These are phyloP conservation scores for Rutpela maculata DNA, from an alignment of 2,888 invertebrate species.

Conservation along the genomic window DNA sequence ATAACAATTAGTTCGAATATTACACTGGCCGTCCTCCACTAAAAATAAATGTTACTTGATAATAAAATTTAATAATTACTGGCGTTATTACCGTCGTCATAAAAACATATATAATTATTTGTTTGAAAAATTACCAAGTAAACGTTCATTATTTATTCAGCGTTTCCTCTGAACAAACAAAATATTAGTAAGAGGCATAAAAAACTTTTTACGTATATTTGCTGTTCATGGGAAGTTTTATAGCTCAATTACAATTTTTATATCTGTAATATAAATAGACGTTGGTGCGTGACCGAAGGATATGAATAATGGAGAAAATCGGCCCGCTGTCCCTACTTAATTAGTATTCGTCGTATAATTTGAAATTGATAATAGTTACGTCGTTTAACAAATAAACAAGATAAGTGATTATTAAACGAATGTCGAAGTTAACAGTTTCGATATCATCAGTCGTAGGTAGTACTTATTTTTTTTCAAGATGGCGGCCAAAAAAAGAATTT, in stretches of 20 bases:
- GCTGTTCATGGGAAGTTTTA: not conserved
- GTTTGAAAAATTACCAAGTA: conserved; percentile 1
- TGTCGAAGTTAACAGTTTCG: too few species aligned
- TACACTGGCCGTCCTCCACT: not conserved
- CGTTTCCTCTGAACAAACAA: not conserved
- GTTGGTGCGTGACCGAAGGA: not conserved
- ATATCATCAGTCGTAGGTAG: too few species aligned
- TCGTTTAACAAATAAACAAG: too few species aligned
- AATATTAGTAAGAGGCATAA: not conserved
- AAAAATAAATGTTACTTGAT: not conserved
- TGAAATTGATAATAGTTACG: not conserved
- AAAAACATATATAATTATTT: not conserved
- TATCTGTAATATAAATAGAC: not conserved
- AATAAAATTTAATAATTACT: not conserved
- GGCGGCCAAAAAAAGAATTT: too few species aligned
- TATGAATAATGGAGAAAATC: not conserved
- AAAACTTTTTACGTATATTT: not conserved
- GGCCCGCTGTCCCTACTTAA: not conserved
- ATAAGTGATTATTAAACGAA: too few species aligned
- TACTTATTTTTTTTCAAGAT: too few species aligned
- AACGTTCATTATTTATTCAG: not conserved
- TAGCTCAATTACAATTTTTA: not conserved
- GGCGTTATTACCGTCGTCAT: not conserved
- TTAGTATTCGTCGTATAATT: not conserved
- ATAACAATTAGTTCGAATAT: not conserved